Base-by-base conservation (phyloP, 2,797 vertebrate genomes). In the Synanceia verrucosa region DNA sequence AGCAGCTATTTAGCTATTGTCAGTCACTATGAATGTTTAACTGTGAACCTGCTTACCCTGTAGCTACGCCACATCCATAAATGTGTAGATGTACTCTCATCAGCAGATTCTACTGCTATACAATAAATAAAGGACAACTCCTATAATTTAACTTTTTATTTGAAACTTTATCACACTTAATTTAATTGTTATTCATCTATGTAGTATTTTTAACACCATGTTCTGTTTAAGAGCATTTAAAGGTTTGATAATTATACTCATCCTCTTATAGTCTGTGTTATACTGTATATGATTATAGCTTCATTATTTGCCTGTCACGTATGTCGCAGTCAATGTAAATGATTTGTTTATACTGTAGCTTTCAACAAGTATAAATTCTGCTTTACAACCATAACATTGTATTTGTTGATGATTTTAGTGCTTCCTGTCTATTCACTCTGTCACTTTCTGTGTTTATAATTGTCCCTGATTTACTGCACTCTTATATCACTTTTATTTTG, bases 1-100 rank as follows among this genome's bases (percentile, higher is more conserved):
- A n/a, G 74, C 51, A 82, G 84, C 78, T 89, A 71, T 86, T 89
- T 88, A 89, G 83, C 73, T 73, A 34, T 29, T 79, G 84, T 90
- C 85, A 81, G 65, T 89, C 86, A 82, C 14, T 41, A 73, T 84
- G 83, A 79, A 78, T 86, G 61, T 86, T 74, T 85, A 84, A 86
- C 65, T 39, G 63, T 55, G 72, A 84, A 83, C 58, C 59, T 81
- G 78, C 48, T 58, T 43, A 58, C 63, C 73, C 80, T 62, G 48
- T 70, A 65, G 82, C 80, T 28, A 23, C 77, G 76, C 69, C 53
- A 47, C 13, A 64, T 65, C 78, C 78, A 81, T 67, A 56, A 73
- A 80, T 62, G 50, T 68, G 63, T 56, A 58, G 36, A 53, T 78
- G 53, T 29, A 14, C 43, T 28, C 63, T 83, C 34, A 66, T 80